phyloP scores from a whole-genome alignment of 2,113 vertebrate genomes.

The Centropristis striata region DNA sequence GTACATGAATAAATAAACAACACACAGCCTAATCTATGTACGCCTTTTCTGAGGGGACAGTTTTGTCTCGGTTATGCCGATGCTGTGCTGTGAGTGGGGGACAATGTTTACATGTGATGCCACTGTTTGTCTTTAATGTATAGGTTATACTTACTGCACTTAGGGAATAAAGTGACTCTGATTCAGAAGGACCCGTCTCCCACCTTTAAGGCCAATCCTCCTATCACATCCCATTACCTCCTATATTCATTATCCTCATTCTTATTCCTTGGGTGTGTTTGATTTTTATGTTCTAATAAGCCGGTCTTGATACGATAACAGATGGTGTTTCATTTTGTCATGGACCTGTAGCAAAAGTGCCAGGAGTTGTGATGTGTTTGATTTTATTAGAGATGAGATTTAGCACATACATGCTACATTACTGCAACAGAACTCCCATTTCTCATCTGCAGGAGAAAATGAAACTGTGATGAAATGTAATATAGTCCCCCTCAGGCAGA shows the following conservation, averaged over 20 bases:
- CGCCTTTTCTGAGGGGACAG: background rate
- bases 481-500: slow-evolving; percentile 98
- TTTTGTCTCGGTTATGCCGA: background rate
- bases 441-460: slow-evolving; percentile 99
- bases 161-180: slow-evolving; percentile 38
- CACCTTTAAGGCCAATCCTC: slow-evolving; percentile 49
- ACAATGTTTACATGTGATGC: slow-evolving; percentile 9
- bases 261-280: slow-evolving; percentile 68
- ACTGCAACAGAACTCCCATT: slow-evolving; percentile 96
- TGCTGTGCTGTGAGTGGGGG: background rate
- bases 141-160: slow-evolving; percentile 35
- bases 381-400: slow-evolving; percentile 99
- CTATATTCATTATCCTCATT: slow-evolving; percentile 77
- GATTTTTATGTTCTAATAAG: slow-evolving; percentile 94
- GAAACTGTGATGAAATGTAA: slow-evolving; percentile 99
- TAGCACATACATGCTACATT: slow-evolving; percentile 98
- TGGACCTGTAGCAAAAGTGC: slow-evolving; percentile 91
- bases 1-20: background rate
- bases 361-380: slow-evolving; percentile 97
- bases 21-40: background rate
- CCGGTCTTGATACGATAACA: slow-evolving; percentile 92
- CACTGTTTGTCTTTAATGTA: slow-evolving; percentile 39
- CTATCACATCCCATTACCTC: slow-evolving; percentile 72
- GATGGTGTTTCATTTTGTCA: slow-evolving; percentile 96
- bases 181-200: slow-evolving; percentile 50